Evolutionary conservation across 2,113 vertebrate genomes (phyloP), one percentile per base, ranked within the genome.

Genomic region (Baryphthengus martii): DNA sequence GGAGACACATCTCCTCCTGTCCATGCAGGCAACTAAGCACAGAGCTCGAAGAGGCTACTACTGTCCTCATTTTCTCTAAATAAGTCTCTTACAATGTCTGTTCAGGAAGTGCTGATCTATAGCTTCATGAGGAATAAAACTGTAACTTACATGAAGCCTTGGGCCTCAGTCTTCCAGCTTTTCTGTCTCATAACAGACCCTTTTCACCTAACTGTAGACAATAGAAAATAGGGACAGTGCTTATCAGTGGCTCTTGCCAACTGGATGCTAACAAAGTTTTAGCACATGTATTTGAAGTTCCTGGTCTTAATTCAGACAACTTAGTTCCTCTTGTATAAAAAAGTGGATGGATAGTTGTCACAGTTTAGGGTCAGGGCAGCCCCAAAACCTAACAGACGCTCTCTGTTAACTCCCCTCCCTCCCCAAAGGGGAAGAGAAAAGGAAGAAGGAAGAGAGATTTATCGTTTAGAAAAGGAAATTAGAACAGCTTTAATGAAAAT

Each of bases 51-150:
- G 18, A 17, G 5, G 15, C 13, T 79, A 74, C 47, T 65, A 1
- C 31, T 20, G 15, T 35, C 15, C 39, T 9, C 6, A 0, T 10
- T 74, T 40, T 47, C 45, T 62, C 47, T 47, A 56, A 79, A 26
- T 16, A 28, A 65, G 28, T 6, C 11, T 47, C 23, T 2, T 9
- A 26, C 7, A 61, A 71, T 55, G 2, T 23, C 23, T 49, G 6
- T 29, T 59, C 1, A 1, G 37, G 13, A 68, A 77, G 7, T 4
- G 3, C 2, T 1, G 0, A 11, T 58, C 61, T 45, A 67, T 25
- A 78, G 16, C 6, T 88, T 45, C 24, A 14, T 16, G 25, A 62
- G 24, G 66, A 66, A 37, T 40, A 58, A 50, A 70, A 89, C 24
- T 37, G 7, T 13, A 63, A 24, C 14, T 50, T 49, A 52, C 66